A percentile compares a stretch with the other conserved stretches of the same genome.
phyloP scores from a whole-genome alignment of 2,888 invertebrate genomes.

The Chaitophorus viminalis region DNA sequence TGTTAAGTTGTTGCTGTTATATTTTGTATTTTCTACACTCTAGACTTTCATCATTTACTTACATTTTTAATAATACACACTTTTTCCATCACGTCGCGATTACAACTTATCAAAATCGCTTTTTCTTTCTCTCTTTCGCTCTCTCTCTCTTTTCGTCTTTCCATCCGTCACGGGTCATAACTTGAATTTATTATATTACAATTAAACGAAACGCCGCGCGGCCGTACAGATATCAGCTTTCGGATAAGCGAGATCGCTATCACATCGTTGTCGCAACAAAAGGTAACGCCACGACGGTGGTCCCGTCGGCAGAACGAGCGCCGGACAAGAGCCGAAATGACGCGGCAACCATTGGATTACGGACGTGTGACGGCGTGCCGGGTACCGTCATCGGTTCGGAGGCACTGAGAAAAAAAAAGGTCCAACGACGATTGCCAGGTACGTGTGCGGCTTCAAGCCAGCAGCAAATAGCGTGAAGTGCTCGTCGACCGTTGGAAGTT shows the following conservation, averaged over 20 bases:
- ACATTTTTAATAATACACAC: no score
- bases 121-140: background rate
- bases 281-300: background rate
- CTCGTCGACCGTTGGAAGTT: background rate
- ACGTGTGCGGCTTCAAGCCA: background rate
- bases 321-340: background rate
- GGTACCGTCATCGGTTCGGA: constrained; percentile 8
- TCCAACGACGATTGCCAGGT: constrained; percentile 48
- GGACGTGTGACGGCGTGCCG: background rate
- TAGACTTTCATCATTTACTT: no score
- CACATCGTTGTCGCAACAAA: background rate
- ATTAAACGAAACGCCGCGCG: background rate
- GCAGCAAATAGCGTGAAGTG: background rate
- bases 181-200: no score
- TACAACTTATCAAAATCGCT: background rate
- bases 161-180: no score
- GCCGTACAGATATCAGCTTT: background rate
- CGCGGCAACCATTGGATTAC: background rate
- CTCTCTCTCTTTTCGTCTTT: no score
- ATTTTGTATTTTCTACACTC: background rate
- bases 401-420: constrained; percentile 42
- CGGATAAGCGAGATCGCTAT: background rate
- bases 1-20: no score
- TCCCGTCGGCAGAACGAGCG: background rate
- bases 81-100: background rate